A percentile compares a stretch with the other conserved stretches of the same genome.
Conservation (phyloP, 2,888 invertebrate genomes). For the Augochlorella aurata region DNA sequence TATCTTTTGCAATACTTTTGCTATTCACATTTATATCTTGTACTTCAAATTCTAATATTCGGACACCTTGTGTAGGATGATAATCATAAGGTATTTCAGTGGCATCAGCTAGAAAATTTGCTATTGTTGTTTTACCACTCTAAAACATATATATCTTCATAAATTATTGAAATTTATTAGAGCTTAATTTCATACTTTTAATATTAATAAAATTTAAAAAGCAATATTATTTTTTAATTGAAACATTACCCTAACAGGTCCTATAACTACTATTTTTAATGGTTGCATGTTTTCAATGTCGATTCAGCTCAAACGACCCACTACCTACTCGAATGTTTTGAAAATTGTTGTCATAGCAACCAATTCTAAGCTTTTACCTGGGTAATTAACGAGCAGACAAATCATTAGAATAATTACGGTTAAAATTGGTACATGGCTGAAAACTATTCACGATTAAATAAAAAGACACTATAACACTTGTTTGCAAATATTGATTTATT, state of each 20-base stretch:
- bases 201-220: neutral
- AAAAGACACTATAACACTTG: slow-evolving; percentile 12
- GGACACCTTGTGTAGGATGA: slow-evolving; percentile 88
- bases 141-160: slow-evolving; percentile 76
- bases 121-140: slow-evolving; percentile 88
- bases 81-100: slow-evolving; percentile 86
- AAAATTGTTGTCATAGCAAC: slow-evolving; percentile 55
- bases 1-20: slow-evolving; percentile 85
- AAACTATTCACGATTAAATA: neutral
- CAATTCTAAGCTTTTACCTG: neutral
- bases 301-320: neutral
- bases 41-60: slow-evolving; percentile 90
- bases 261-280: slow-evolving; percentile 84
- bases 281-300: slow-evolving; percentile 70
- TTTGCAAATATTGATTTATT: slow-evolving; percentile 24
- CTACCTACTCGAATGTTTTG: slow-evolving; percentile 50
- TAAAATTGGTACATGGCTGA: neutral
- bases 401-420: neutral
- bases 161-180: slow-evolving; percentile 10
- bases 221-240: neutral
- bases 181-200: neutral
- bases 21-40: slow-evolving; percentile 85
- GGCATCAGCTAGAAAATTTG: slow-evolving; percentile 89
- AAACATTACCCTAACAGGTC: slow-evolving; percentile 83
- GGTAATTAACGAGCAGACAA: neutral